These are phyloP conservation scores for Erebia ligea DNA, from an alignment of 2,888 invertebrate species.

Conservation along the genomic window DNA sequence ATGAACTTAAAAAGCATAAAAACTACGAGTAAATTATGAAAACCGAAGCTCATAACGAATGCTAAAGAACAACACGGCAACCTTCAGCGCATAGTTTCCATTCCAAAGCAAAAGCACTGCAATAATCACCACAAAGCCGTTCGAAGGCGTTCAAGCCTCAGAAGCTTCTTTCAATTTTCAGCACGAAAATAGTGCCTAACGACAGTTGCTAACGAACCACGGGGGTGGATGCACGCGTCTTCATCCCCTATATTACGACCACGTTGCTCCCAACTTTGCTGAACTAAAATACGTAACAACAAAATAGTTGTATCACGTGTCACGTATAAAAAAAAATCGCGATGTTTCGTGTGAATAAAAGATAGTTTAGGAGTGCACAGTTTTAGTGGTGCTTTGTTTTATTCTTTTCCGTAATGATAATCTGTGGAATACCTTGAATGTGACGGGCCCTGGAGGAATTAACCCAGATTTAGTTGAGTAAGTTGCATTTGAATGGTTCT, in stretches of 20 bases:
- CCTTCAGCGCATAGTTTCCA: constrained; percentile 17
- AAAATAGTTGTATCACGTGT: constrained; percentile 8
- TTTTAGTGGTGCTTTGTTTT: constrained; percentile 11
- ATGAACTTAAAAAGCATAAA: neutral
- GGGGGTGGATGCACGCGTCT: constrained; percentile 47
- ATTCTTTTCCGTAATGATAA: constrained; percentile 20
- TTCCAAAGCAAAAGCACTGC: constrained; percentile 36
- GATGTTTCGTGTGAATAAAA: constrained; percentile 9
- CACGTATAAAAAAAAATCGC: constrained; percentile 2
- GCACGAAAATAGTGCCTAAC: constrained; percentile 42
- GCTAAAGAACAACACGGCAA: neutral
- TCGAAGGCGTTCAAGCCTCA: constrained; percentile 52
- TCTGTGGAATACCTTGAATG: constrained; percentile 29
- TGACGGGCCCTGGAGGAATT: constrained; percentile 31
- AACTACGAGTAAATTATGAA: neutral
- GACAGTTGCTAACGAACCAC: constrained; percentile 47
- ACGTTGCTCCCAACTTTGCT: constrained; percentile 40
- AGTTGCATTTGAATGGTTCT: constrained; percentile 32
- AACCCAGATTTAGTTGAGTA: constrained; percentile 37
- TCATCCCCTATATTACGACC: constrained; percentile 32
- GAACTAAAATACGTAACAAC: constrained; percentile 13
- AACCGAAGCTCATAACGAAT: neutral
- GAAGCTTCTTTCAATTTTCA: constrained; percentile 53
- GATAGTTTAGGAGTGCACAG: neutral
- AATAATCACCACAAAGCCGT: constrained; percentile 65